A percentile compares a stretch with the other conserved stretches of the same genome.
These are phyloP conservation scores for Sibirionetta formosa DNA, from an alignment of 2,797 vertebrate species.

Conservation along the genomic window DNA sequence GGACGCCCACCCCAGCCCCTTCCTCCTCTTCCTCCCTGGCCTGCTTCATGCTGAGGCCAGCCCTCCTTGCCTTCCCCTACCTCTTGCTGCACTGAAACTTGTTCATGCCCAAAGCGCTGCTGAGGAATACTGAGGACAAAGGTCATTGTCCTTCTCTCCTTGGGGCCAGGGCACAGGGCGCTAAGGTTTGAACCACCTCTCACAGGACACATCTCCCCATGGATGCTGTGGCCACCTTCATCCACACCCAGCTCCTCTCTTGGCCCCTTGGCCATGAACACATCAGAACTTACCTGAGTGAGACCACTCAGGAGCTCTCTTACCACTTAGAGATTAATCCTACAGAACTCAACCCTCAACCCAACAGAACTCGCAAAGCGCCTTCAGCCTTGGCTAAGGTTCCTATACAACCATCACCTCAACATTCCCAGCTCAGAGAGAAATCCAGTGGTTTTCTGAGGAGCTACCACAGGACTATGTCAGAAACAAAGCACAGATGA, in stretches of 20 bases:
- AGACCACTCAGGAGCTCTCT: background rate
- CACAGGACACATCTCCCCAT: background rate
- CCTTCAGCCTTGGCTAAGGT: background rate
- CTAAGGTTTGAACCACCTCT: fast-evolving
- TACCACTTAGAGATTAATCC: background rate
- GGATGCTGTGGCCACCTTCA: background rate
- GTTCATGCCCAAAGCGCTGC: background rate
- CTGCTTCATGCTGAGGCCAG: fast-evolving
- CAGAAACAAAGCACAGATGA: background rate
- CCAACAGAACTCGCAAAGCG: background rate
- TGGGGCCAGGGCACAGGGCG: fast-evolving
- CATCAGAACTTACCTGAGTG: background rate
- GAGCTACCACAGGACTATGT: background rate
- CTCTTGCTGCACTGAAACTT: fast-evolving
- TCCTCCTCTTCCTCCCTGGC: background rate
- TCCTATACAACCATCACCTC: background rate
- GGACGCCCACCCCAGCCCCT: fast-evolving
- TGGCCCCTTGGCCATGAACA: fast-evolving
- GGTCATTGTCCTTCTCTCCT: fast-evolving
- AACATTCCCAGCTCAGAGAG: background rate
- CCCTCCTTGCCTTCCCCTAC: fast-evolving
- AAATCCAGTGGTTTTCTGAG: background rate
- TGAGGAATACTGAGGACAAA: background rate
- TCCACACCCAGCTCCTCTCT: background rate
- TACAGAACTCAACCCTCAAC: background rate